A percentile compares a stretch with the other conserved stretches of the same genome.
These are phyloP conservation scores for Cynaeus angustus DNA, from an alignment of 2,888 invertebrate species.

Conservation along the genomic window DNA sequence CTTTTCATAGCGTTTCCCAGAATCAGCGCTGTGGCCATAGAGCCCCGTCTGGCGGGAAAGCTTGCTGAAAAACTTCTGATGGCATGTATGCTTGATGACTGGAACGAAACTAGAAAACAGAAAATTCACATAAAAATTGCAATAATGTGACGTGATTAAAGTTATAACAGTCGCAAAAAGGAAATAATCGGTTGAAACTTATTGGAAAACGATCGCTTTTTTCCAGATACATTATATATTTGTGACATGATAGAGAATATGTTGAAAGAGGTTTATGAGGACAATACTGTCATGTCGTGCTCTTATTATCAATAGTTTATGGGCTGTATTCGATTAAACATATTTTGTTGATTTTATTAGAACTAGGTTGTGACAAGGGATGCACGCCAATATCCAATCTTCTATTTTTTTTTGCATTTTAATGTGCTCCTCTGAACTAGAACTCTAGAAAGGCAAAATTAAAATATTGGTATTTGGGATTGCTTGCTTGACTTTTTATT, in stretches of 20 bases:
- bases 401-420: constrained; percentile 5
- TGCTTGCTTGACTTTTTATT: no score
- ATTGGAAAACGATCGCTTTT: constrained; percentile 39
- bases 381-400: constrained; percentile 27
- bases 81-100: constrained; percentile 70
- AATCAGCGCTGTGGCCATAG: constrained; percentile 64
- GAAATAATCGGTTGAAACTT: constrained; percentile 4
- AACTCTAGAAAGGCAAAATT: no score
- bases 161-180: constrained; percentile 17
- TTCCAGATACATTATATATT: constrained; percentile 16
- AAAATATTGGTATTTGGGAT: no score
- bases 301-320: constrained; percentile 38
- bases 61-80: constrained; percentile 71
- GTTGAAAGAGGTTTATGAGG: constrained; percentile 33
- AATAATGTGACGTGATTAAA: constrained; percentile 33
- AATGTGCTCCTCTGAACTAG: not conserved
- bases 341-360: constrained; percentile 45
- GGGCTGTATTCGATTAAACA: constrained; percentile 36
- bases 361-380: not conserved
- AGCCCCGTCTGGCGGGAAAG: constrained; percentile 68
- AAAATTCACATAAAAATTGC: constrained; percentile 32
- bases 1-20: constrained; percentile 49
- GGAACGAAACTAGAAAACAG: constrained; percentile 69
- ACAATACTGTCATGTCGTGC: constrained; percentile 37
- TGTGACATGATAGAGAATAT: constrained; percentile 33